These are phyloP conservation scores for Eospalax fontanierii DNA, from an alignment of 2,797 vertebrate genomes.

Conservation along the genomic window DNA sequence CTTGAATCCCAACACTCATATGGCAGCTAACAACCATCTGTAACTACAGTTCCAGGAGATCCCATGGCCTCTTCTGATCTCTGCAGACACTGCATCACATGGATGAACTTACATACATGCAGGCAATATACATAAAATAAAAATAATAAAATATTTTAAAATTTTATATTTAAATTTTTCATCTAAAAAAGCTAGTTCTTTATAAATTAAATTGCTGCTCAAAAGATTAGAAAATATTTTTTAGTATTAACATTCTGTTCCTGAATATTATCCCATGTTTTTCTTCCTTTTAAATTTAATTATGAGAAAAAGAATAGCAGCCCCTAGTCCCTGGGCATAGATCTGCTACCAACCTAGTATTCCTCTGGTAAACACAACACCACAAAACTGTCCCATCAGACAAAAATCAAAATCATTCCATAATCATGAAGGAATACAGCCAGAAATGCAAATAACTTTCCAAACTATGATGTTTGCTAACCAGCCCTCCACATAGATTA, in stretches of 20 bases:
- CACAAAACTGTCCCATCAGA: background rate
- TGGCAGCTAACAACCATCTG: too few species aligned
- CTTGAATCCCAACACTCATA: too few species aligned
- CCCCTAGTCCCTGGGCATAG: background rate
- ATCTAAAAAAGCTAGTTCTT: constrained; percentile 57
- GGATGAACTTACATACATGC: too few species aligned
- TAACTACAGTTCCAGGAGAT: too few species aligned
- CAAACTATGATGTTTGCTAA: constrained; percentile 19
- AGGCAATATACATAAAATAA: too few species aligned
- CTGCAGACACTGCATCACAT: too few species aligned
- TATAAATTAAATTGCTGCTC: constrained; percentile 4
- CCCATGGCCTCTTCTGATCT: too few species aligned
- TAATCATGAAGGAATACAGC: constrained; percentile 23
- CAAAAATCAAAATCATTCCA: constrained; percentile 10
- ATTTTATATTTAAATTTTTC: background rate
- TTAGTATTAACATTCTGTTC: constrained; percentile 11
- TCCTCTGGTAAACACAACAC: constrained; percentile 13
- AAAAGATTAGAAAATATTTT: constrained; percentile 51
- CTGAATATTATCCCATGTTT: background rate
- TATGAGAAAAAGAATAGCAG: background rate
- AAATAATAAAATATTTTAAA: too few species aligned
- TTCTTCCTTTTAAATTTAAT: constrained; percentile 44
- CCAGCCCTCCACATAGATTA: background rate
- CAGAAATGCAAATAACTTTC: background rate
- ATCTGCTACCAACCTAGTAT: background rate